Conservation (phyloP, 2,888 invertebrate species). For the Noctua janthina region DNA sequence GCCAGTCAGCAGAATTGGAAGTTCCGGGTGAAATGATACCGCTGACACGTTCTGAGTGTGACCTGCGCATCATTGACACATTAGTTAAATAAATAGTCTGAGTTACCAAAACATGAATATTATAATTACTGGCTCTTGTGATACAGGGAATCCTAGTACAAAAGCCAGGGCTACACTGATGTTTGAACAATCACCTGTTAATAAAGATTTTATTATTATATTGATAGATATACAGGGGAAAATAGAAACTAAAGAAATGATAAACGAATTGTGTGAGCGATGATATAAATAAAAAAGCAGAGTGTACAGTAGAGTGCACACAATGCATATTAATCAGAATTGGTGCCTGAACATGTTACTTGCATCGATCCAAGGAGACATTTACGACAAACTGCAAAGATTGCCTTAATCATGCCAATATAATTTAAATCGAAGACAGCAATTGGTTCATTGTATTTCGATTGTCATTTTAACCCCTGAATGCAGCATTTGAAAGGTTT, state of each 20-base stretch:
- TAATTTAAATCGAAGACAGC: neutral
- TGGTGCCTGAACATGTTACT: neutral
- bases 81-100: neutral
- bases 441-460: neutral
- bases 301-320: neutral
- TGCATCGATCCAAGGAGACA: neutral
- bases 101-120: neutral
- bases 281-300: neutral
- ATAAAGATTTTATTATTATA: neutral
- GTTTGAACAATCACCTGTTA: too few relatives aligned
- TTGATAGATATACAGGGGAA: neutral
- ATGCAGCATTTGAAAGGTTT: neutral
- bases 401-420: slow-evolving; percentile 7
- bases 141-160: too few relatives aligned
- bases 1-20: slow-evolving; percentile 98
- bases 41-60: slow-evolving; percentile 99
- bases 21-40: slow-evolving; percentile 99
- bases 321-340: neutral
- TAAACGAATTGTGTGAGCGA: neutral
- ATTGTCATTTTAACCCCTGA: slow-evolving; percentile 16
- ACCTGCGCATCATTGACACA: slow-evolving; percentile 84
- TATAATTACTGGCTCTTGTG: neutral
- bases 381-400: neutral
- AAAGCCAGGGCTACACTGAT: too few relatives aligned
- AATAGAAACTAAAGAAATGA: neutral